These are phyloP conservation scores for Luidia sarsii DNA, from an alignment of 53 echinoderm and acorn worm genomes.

Conservation along the genomic window DNA sequence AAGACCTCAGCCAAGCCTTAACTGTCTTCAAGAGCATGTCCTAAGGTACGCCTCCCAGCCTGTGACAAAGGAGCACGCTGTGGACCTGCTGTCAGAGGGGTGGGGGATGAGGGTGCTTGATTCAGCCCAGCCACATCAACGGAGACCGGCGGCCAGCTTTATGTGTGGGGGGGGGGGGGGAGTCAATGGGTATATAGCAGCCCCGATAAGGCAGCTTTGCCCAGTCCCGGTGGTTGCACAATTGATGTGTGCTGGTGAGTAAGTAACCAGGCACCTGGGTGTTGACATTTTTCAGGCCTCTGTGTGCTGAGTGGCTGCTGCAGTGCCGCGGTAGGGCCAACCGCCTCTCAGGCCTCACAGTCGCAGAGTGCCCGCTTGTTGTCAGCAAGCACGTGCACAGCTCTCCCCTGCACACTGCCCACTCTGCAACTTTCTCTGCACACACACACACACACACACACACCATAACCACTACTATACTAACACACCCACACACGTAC, in stretches of 20 bases:
- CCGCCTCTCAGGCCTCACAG: conserved; percentile 10
- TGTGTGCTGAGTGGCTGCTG: conserved; percentile 27
- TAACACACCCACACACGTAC: background rate
- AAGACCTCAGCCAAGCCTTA: too few relatives aligned
- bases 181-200: too few relatives aligned
- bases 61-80: too few relatives aligned
- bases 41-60: too few relatives aligned
- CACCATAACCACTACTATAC: background rate
- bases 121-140: too few relatives aligned
- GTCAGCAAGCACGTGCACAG: background rate
- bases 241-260: background rate
- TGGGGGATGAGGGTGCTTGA: too few relatives aligned
- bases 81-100: too few relatives aligned
- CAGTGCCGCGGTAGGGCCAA: background rate
- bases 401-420: background rate
- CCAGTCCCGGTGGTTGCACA: conserved; percentile 24
- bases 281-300: background rate
- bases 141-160: too few relatives aligned
- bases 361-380: background rate
- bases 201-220: too few relatives aligned
- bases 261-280: background rate
- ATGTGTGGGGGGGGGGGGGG: too few relatives aligned
- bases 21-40: too few relatives aligned
- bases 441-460: background rate
- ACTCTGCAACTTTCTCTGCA: background rate